Base-by-base conservation (phyloP, 2,113 vertebrate species). In the Apodemus speciosus region DNA sequence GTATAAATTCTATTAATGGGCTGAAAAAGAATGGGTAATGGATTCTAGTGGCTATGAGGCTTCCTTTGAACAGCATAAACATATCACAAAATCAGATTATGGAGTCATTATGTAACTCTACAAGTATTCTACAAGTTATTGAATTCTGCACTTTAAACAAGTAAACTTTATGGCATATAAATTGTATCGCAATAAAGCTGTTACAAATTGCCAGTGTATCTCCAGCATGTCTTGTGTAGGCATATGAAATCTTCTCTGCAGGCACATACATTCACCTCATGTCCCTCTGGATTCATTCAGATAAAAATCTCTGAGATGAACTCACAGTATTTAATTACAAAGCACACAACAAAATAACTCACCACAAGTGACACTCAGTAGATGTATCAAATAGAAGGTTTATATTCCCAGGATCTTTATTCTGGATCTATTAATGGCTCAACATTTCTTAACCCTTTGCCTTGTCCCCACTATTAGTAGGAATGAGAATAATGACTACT, bases 261-360 rank as follows among this genome's bases (percentile, higher is more conserved):
- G 13, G n/a, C 0, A 43, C 3, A 80, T 40, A 7, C 10, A 69
- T 94, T 86, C 16, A 16, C 93, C 27, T 51, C 20, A 38, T 4
- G 25, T 72, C 18, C 21, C 6, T 20, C 10, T 93, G 16, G 21
- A 90, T 92, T 85, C 16, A 79, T 8, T 16, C 16, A 92, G 85
- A 58, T 90, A 92, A 94, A 94, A 91, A 92, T 68, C 35, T 92
- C 75, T 69, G 49, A n/a, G 27, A 75, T 71, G 16, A 46, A n/a
- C 10, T 91, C 25, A 84, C 21, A 64, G 49, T 73, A 69, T 89
- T 95, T 83, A 83, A 86, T 94, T 69, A 89, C 68, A 94, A 94
- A 75, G 1, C 66, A 76, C 20, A 81, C 6, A 43, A 76, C 40
- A 66, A 56, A 90, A 40, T 84, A 83, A 79, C 46, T 79, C 4